Percentiles rank a stretch among this genome's conserved stretches.
phyloP scores from a whole-genome alignment of 2,888 invertebrate genomes.

The Myopa testacea region DNA sequence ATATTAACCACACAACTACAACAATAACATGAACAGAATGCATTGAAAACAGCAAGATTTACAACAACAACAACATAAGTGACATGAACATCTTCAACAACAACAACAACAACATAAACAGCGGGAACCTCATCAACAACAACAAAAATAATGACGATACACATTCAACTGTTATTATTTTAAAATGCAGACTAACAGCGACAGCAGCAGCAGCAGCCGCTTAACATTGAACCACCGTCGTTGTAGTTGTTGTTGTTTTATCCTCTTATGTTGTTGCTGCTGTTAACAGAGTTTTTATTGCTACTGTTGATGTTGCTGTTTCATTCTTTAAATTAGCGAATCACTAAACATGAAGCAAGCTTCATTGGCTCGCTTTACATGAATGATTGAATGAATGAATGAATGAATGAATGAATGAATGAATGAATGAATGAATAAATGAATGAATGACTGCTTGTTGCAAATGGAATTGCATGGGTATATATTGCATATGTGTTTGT shows the following conservation, averaged over 20 bases:
- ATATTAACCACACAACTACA: slow-evolving; percentile 16
- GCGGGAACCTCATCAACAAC: too few relatives aligned
- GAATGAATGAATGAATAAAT: too few relatives aligned
- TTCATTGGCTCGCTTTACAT: too few relatives aligned
- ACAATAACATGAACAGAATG: slow-evolving; percentile 6
- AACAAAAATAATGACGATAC: too few relatives aligned
- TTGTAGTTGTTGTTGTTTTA: not conserved
- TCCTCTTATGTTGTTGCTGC: not conserved
- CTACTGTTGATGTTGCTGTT: slow-evolving; percentile 1
- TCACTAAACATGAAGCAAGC: not conserved
- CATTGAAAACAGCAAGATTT: not conserved
- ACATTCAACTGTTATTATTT: too few relatives aligned
- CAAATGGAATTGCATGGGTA: not conserved
- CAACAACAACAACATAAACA: too few relatives aligned
- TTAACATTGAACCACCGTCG: too few relatives aligned
- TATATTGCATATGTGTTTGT: not conserved
- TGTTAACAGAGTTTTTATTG: not conserved
- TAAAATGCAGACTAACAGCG: slow-evolving; percentile 11
- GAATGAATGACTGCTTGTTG: too few relatives aligned
- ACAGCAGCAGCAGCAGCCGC: not conserved
- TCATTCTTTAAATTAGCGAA: not conserved
- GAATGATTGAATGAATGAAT: too few relatives aligned
- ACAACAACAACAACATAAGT: slow-evolving; percentile 14
- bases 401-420: too few relatives aligned
- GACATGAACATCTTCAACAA: too few relatives aligned